Percentiles rank a stretch among this genome's conserved stretches.
Conservation (phyloP, 2,113 vertebrate species). For the Arvicanthis niloticus region DNA sequence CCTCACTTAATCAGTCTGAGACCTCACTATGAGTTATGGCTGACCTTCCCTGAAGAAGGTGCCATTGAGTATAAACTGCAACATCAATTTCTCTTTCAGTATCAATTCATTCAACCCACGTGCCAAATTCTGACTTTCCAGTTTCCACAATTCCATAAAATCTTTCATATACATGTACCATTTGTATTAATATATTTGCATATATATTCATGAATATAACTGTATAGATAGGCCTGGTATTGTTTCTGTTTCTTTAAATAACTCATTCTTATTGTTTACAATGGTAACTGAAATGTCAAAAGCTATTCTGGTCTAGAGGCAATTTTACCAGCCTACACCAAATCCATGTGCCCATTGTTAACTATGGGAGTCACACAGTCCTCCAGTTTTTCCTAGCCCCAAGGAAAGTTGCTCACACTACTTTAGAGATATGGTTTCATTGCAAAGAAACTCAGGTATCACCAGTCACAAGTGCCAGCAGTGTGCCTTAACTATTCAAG, state of each 20-base stretch:
- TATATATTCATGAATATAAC: neutral
- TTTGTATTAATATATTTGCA: neutral
- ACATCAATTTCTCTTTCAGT: neutral
- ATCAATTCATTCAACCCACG: too few species aligned
- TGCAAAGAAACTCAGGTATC: neutral
- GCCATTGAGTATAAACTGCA: neutral
- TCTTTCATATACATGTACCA: neutral
- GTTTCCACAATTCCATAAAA: neutral
- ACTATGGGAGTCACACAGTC: neutral
- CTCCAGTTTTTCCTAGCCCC: neutral
- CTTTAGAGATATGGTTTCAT: slow-evolving; percentile 18
- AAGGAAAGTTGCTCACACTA: neutral
- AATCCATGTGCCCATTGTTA: neutral
- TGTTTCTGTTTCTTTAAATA: neutral
- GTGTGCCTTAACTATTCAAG: neutral
- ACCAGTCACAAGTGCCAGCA: neutral
- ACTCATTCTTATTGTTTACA: neutral
- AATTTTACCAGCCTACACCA: slow-evolving; percentile 21
- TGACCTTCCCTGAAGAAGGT: neutral
- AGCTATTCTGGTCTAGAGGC: neutral
- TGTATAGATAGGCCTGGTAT: neutral
- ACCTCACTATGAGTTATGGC: neutral
- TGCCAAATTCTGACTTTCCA: neutral
- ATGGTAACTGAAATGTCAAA: slow-evolving; percentile 30
- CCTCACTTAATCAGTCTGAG: neutral